A percentile compares a stretch with the other conserved stretches of the same genome.
Evolutionary conservation across 2,888 invertebrate species (phyloP).

Genomic region (Lycocerus yunnanus): DNA sequence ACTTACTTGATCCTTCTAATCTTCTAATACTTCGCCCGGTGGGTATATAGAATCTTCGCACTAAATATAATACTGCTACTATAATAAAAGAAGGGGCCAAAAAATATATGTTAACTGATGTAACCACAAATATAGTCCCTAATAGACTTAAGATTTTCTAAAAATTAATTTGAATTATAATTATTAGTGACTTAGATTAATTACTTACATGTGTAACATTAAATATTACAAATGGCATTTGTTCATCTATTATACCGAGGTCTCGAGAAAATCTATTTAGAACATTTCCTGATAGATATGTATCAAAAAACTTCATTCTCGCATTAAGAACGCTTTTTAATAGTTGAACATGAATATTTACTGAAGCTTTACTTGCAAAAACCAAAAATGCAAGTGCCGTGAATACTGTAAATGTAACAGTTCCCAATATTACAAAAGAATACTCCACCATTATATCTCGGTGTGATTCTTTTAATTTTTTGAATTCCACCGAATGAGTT

Average conservation of each 20-base stretch:
- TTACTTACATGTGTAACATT: not conserved
- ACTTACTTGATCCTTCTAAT: slow-evolving; percentile 69
- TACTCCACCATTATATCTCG: not conserved
- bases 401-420: not conserved
- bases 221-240: not conserved
- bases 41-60: slow-evolving; percentile 69
- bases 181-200: too few species aligned
- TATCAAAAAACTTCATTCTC: slow-evolving; percentile 49
- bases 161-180: slow-evolving; percentile 25
- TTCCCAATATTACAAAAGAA: not conserved
- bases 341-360: not conserved
- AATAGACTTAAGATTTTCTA: slow-evolving; percentile 64
- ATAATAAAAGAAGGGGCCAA: slow-evolving; percentile 68
- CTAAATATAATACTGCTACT: slow-evolving; percentile 63
- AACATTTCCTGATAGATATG: slow-evolving; percentile 6
- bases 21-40: slow-evolving; percentile 77
- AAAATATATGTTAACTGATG: slow-evolving; percentile 70
- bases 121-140: slow-evolving; percentile 73
- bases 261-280: not conserved
- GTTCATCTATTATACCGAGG: not conserved
- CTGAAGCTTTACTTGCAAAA: not conserved
- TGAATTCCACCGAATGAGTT: not conserved
- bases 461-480: not conserved
- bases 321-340: slow-evolving; percentile 44
- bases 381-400: not conserved